phyloP scores from a whole-genome alignment of 2,113 vertebrate genomes.

The Colistium nudipinnis region DNA sequence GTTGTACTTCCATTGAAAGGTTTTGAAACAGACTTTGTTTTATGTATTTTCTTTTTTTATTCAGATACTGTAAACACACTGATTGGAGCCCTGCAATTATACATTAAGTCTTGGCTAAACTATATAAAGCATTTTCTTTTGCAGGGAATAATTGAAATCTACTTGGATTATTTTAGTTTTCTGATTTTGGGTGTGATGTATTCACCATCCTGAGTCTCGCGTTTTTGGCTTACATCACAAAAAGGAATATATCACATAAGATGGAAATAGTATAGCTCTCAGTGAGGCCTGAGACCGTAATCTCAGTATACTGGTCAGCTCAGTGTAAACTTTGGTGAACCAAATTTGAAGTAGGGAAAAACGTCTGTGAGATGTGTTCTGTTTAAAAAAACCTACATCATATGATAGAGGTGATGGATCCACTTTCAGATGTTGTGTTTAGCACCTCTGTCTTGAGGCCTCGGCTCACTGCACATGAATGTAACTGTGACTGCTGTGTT shows the following conservation, averaged over 20 bases:
- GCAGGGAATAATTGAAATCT: neutral
- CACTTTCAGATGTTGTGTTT: conserved; percentile 16
- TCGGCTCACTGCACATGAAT: conserved; percentile 19
- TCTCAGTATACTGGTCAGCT: neutral
- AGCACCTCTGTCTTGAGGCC: conserved; percentile 6
- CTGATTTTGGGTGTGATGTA: too few relatives aligned
- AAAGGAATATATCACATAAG: neutral
- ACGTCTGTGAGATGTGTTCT: neutral
- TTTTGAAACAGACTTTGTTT: neutral
- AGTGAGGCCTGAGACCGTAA: neutral
- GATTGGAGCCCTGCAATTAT: neutral
- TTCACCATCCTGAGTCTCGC: too few relatives aligned
- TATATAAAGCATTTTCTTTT: neutral
- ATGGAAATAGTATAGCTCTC: neutral
- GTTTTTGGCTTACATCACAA: too few relatives aligned
- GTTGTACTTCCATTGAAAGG: neutral
- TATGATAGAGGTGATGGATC: conserved; percentile 1
- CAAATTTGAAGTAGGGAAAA: too few relatives aligned
- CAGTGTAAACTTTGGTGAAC: neutral
- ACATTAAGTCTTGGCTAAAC: neutral
- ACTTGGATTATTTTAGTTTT: too few relatives aligned
- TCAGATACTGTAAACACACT: neutral
- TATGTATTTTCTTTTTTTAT: neutral
- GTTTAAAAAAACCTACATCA: neutral
- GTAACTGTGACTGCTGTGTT: conserved; percentile 41